Evolutionary conservation across 2,888 invertebrate genomes (phyloP), one percentile per base, ranked within the genome.

Genomic region (Priocnemis perturbator): DNA sequence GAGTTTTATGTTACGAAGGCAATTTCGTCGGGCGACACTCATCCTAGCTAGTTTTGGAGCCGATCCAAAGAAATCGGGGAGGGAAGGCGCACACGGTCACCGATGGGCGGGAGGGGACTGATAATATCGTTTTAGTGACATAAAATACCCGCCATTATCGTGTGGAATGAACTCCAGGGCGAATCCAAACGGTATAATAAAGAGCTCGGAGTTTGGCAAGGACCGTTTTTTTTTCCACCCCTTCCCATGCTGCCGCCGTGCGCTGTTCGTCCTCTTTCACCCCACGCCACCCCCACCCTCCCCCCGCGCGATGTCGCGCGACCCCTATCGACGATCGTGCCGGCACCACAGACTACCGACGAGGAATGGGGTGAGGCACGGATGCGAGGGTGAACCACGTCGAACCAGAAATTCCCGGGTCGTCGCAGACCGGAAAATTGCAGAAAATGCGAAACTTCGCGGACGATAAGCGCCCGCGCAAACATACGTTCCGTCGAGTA

Each of bases 121-220:
- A 85, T 86, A 82, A 86, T 85, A 86, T 85, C 84, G 79, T 81
- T 86, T 81, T 82, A 82, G 81, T 71, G 81, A 81, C 83, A 78
- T 80, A 81, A 86, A 86, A 80, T 82, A 82, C 77, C 77, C 71
- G 66, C 79, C 79, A 83, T 86, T 86, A 85, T 83, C 80, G 77
- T 74, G 76, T 76, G 76, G 74, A 81, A 83, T 81, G 81, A 85
- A 85, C 83, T 81, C 78, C 72, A 64, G 52, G 17, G 57, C 75
- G 78, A 79, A 78, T 83, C 78, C 79, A 81, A 81, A 73, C 80
- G 79, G 78, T 75, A 74, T 77, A 81, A 85, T 83, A 85, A 82
- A 83, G 76, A 77, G 78, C 70, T 37, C 70, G 69, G 59, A 76
- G 67, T 76, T 82, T 83, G 83, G 81, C 81, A 76, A 78, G 64